These are phyloP conservation scores for Dipus sagitta DNA, from an alignment of 2,797 vertebrate genomes.

Conservation along the genomic window DNA sequence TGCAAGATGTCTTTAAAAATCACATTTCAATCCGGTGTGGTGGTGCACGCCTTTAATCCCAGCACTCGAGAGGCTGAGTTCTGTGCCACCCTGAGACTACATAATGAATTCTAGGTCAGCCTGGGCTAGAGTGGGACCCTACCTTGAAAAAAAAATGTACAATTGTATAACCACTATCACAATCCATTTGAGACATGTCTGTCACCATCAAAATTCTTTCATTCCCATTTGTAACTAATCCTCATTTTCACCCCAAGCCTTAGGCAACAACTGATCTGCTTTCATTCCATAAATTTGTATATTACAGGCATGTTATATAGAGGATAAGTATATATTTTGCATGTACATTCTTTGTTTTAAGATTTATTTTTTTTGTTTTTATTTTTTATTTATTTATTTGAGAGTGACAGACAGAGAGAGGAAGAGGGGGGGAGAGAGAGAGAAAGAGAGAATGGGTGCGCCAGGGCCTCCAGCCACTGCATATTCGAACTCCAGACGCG, in stretches of 20 bases:
- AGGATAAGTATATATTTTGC: not conserved
- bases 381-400: not conserved
- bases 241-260: slow-evolving; percentile 2
- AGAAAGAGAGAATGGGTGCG: too few species aligned
- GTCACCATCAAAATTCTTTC: not conserved
- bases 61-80: too few species aligned
- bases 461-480: too few species aligned
- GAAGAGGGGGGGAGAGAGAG: too few species aligned
- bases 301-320: not conserved
- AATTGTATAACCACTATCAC: not conserved
- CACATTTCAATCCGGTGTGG: not conserved
- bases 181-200: slow-evolving; percentile 29
- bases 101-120: too few species aligned
- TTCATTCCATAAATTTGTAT: slow-evolving; percentile 50
- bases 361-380: too few species aligned
- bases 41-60: too few species aligned
- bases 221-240: slow-evolving; percentile 33
- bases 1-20: too few species aligned
- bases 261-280: slow-evolving; percentile 14
- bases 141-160: not conserved
- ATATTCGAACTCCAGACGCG: too few species aligned
- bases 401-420: too few species aligned
- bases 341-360: slow-evolving; percentile 1
- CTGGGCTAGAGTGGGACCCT: too few species aligned
- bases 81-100: too few species aligned